phyloP scores from a whole-genome alignment of 2,888 invertebrate species.

The Schrankia costaestrigalis region DNA sequence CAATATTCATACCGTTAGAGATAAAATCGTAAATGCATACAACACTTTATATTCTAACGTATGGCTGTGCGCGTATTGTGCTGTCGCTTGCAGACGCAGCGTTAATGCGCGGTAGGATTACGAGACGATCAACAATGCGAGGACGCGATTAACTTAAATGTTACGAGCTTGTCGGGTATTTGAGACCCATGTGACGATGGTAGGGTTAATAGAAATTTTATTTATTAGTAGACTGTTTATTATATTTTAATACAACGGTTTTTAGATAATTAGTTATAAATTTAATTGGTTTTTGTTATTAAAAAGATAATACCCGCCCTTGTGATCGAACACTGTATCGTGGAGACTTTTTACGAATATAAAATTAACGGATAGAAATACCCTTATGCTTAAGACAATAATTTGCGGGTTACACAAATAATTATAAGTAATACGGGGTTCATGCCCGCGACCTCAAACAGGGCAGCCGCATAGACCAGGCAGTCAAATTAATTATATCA shows the following conservation, averaged over 20 bases:
- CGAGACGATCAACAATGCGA: conserved; percentile 38
- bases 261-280: neutral
- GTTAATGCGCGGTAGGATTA: conserved; percentile 54
- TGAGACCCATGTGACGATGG: conserved; percentile 10
- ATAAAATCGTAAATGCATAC: conserved; percentile 34
- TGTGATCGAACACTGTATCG: no score
- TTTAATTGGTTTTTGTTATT: no score
- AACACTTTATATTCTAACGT: conserved; percentile 37
- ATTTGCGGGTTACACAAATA: no score
- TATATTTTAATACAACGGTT: neutral
- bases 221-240: neutral
- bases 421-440: no score
- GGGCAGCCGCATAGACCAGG: no score
- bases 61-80: conserved; percentile 43
- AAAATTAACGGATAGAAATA: no score
- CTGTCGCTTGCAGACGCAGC: conserved; percentile 56
- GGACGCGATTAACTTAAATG: conserved; percentile 35
- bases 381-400: no score
- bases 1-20: neutral
- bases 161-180: conserved; percentile 14
- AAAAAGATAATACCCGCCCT: no score
- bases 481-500: no score
- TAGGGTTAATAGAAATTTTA: conserved; percentile 17
- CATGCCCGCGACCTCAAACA: no score
- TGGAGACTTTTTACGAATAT: no score